Base-by-base conservation (phyloP, 2,797 vertebrate genomes). In the Anguilla obscura region DNA sequence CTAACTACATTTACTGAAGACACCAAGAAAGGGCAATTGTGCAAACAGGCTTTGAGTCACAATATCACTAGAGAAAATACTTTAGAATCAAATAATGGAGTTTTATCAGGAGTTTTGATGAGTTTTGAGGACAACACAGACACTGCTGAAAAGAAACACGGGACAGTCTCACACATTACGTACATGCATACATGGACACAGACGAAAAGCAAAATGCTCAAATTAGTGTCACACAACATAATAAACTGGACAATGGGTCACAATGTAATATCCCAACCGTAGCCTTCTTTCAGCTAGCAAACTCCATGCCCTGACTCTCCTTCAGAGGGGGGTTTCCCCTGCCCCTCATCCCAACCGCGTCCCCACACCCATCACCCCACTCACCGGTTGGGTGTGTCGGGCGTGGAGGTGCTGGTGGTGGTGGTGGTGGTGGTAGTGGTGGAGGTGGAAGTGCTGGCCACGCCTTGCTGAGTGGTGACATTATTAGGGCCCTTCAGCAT, bases 311-410 rank as follows among this genome's bases (percentile, higher is more conserved):
- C 82, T 54, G 50, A 52, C 50, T 16, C 48, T 82, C 9, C 1
- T 82, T 45, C 18, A 18, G 12, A 40, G 30, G 10, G 12, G 2
- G 30, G 63, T 69, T 33, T 27, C 71, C 18, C 74, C 33, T 1
- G 4, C 36, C 36, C 40, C 45, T 10, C 79, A 50, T 36, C 45
- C 21, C 9, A 10, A 21, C 79, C 1, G 7, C 10, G 3, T 18
- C 40, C 79, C 40, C 79, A n/a, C 18, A 21, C 45, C 40, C 18
- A 4, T n/a, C 7, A 56, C 12, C 83, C 27, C 52, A 30, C 83
- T 84, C 10, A 84, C 83, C 83, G 83, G 83, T 84, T 84, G 83
- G 52, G 10, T 10, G 52, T 84, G 52, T 33, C 27, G 52, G 83
- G 1, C 30, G 83, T 16, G 30, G 52, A n/a, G 10, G 48, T 9